These are phyloP conservation scores for Papilio gigon DNA, from an alignment of 2,888 invertebrate species.

Conservation along the genomic window DNA sequence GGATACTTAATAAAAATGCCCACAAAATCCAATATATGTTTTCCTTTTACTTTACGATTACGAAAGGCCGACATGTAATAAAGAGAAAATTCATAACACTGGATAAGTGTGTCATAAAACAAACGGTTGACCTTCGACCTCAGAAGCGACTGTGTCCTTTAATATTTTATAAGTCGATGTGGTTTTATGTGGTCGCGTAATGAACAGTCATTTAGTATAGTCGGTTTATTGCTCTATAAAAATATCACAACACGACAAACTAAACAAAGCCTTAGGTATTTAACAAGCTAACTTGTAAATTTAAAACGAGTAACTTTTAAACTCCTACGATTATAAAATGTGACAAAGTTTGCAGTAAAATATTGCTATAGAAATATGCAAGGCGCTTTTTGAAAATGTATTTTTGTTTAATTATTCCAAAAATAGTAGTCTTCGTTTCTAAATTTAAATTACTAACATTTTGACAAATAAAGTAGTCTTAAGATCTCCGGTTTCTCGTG, in stretches of 20 bases:
- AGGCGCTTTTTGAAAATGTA: neutral
- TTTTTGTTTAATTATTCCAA: neutral
- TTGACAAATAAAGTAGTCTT: neutral
- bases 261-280: too few relatives aligned
- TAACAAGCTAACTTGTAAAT: neutral
- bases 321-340: neutral
- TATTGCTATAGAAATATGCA: neutral
- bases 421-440: neutral
- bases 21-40: neutral
- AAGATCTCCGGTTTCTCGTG: neutral
- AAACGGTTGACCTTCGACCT: conserved; percentile 22
- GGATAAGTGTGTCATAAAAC: conserved; percentile 26
- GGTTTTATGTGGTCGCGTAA: conserved; percentile 20
- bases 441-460: neutral
- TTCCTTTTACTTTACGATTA: neutral
- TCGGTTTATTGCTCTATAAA: conserved; percentile 9
- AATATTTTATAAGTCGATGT: conserved; percentile 18
- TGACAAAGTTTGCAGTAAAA: neutral
- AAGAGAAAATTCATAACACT: conserved; percentile 23
- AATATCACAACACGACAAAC: neutral
- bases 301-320: neutral
- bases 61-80: conserved; percentile 15
- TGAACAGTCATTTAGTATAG: neutral
- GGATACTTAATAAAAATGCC: neutral
- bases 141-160: conserved; percentile 6